Percentiles rank a stretch among this genome's conserved stretches.
These are phyloP conservation scores for Pristionchus mayeri DNA, from an alignment of 2,888 invertebrate genomes.

Conservation along the genomic window DNA sequence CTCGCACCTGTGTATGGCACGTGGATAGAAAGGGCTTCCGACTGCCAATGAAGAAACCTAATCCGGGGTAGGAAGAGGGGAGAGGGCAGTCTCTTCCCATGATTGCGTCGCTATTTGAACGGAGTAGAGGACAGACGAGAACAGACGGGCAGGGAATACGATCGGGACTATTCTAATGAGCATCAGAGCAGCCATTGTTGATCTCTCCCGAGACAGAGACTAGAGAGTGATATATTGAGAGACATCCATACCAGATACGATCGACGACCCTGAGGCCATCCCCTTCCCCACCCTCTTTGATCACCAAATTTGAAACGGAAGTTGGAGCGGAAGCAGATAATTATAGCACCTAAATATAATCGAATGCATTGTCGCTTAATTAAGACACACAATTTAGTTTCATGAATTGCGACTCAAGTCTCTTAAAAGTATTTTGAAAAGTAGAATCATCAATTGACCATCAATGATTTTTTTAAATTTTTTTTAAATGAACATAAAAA, in stretches of 20 bases:
- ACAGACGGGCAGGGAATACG: not conserved
- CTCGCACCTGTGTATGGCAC: constrained; percentile 4
- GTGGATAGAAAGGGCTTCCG: constrained; percentile 15
- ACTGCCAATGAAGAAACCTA: not conserved
- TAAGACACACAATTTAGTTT: no score
- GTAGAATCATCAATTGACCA: no score
- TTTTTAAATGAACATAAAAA: no score
- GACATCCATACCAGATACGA: not conserved
- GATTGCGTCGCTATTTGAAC: constrained; percentile 25
- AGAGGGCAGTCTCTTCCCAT: not conserved
- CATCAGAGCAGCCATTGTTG: constrained; percentile 38
- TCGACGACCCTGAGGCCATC: not conserved
- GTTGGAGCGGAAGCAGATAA: constrained; percentile 1
- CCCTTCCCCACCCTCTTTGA: not conserved
- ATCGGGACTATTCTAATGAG: constrained; percentile 32
- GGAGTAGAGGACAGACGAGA: not conserved
- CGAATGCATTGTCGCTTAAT: no score
- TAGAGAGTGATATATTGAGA: constrained; percentile 34
- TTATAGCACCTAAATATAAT: not conserved
- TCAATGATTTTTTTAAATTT: no score
- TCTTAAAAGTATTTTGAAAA: no score
- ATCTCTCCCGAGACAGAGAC: not conserved
- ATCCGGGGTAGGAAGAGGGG: no score
- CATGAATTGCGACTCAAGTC: no score
- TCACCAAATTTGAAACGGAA: constrained; percentile 14